These are phyloP conservation scores for Azemiops feae DNA, from an alignment of 2,113 vertebrate genomes.

Conservation along the genomic window DNA sequence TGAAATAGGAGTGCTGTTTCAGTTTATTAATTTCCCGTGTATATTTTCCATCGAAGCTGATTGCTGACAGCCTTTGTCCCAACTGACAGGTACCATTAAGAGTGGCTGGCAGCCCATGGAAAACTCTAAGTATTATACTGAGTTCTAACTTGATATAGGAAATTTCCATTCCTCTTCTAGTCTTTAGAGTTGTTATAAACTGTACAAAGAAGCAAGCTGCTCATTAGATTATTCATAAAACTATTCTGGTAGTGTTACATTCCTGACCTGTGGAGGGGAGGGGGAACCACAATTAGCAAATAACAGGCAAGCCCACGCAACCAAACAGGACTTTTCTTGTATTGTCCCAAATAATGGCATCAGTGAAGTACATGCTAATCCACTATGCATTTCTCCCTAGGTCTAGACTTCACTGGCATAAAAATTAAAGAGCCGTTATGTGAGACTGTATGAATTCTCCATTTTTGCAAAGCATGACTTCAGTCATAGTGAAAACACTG, in stretches of 20 bases:
- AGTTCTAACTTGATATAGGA: background rate
- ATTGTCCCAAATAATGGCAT: background rate
- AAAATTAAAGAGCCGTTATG: background rate
- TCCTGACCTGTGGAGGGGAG: background rate
- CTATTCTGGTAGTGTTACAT: background rate
- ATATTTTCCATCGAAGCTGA: background rate
- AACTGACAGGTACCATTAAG: background rate
- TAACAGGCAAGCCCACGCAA: conserved; percentile 1
- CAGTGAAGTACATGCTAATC: background rate
- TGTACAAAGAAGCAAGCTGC: background rate
- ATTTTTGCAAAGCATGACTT: background rate
- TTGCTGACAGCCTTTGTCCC: background rate
- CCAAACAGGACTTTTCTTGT: background rate
- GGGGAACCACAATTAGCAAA: background rate
- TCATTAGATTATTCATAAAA: conserved; percentile 6
- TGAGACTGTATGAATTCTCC: background rate
- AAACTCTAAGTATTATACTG: background rate
- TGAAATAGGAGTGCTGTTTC: background rate
- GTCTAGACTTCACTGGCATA: background rate
- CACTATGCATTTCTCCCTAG: background rate
- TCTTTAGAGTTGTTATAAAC: background rate
- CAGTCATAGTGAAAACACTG: background rate
- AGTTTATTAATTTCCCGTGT: background rate
- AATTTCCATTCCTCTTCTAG: background rate
- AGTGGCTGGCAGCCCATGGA: background rate